Evolutionary conservation across 2,113 vertebrate species (phyloP).

Genomic region (Ciconia maguari): DNA sequence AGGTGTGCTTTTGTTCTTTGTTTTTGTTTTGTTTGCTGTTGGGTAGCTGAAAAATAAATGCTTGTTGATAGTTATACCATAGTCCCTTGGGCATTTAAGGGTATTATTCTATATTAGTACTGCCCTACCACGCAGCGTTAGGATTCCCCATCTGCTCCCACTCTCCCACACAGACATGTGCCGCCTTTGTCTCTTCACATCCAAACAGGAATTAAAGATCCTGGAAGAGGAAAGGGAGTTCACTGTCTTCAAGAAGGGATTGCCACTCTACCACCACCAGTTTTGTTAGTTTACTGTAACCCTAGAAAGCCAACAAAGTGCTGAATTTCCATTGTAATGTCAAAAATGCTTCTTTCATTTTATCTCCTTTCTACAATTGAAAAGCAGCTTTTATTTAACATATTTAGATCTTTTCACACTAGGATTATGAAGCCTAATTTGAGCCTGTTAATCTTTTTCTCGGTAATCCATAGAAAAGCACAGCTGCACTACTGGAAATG

Average conservation of each 20-base stretch:
- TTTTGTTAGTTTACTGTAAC: neutral
- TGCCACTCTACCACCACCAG: neutral
- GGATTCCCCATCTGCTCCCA: conserved; percentile 35
- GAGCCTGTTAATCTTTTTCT: conserved; percentile 35
- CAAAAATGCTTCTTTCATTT: neutral
- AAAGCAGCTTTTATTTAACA: neutral
- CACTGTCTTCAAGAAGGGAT: neutral
- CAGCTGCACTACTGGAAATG: conserved; percentile 13
- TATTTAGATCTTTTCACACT: neutral
- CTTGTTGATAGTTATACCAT: conserved; percentile 5
- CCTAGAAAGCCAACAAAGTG: neutral
- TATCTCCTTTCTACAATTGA: neutral
- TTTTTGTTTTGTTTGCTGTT: conserved; percentile 26
- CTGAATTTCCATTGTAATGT: neutral
- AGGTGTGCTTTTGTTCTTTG: conserved; percentile 13
- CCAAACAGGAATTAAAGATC: neutral
- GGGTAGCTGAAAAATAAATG: neutral
- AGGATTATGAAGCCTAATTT: neutral
- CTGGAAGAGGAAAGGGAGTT: neutral
- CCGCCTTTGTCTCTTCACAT: neutral
- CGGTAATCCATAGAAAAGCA: conserved; percentile 14
- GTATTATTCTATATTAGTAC: conserved; percentile 17
- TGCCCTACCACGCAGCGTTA: neutral
- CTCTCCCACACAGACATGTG: conserved; percentile 31
- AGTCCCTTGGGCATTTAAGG: conserved; percentile 1